Evolutionary conservation across 2,797 vertebrate species (phyloP).

Genomic region (Acipenser transmontanus): DNA sequence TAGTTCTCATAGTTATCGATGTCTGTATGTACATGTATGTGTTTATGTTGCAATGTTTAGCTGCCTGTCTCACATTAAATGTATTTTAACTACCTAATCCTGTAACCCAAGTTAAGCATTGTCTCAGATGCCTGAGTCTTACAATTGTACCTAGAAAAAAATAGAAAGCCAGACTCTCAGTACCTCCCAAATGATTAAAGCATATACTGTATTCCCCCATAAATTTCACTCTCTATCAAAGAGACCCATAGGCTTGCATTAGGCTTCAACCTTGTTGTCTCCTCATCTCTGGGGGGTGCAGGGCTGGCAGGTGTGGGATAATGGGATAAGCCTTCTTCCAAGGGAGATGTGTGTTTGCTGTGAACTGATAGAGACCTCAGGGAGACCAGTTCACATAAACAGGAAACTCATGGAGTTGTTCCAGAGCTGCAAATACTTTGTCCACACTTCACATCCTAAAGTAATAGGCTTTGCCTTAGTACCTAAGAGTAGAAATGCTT

Average conservation of each 20-base stretch:
- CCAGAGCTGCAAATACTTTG: constrained; percentile 22
- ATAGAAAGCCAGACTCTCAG: no score
- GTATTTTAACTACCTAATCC: no score
- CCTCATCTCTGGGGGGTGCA: constrained; percentile 38
- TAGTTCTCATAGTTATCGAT: no score
- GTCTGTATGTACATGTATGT: no score
- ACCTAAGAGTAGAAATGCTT: background rate
- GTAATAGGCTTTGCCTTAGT: constrained; percentile 6
- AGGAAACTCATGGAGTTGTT: constrained; percentile 33
- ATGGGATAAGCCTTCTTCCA: constrained; percentile 33
- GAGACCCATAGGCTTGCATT: constrained; percentile 23
- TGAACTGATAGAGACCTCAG: constrained; percentile 19
- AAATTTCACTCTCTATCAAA: constrained; percentile 19
- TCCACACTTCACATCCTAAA: constrained; percentile 26
- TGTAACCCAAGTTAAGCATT: no score
- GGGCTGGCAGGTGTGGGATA: constrained; percentile 23
- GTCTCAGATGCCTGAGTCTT: no score
- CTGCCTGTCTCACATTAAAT: no score
- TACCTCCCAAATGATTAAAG: no score
- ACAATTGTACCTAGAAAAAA: no score
- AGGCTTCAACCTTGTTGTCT: constrained; percentile 31
- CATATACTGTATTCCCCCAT: no score
- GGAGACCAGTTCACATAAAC: constrained; percentile 28
- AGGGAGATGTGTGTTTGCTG: constrained; percentile 20
- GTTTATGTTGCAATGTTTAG: no score